Evolutionary conservation across 1,140 invertebrate species (phyloP).

Genomic region (Tenebrio molitor): DNA sequence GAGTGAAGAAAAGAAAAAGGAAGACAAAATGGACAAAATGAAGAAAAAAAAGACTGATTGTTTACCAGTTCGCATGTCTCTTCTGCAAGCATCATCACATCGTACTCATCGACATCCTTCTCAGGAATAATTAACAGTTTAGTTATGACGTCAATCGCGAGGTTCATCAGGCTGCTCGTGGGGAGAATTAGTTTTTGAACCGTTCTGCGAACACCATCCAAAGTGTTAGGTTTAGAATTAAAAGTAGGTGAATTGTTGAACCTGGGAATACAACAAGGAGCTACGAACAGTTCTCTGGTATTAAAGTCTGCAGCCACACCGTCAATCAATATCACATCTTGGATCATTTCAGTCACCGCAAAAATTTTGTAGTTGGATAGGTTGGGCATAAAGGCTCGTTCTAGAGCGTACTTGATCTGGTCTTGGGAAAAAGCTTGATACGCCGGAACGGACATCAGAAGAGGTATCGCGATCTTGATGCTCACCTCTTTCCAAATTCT

Average conservation of each 20-base stretch:
- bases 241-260: neutral
- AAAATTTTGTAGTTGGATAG: slow-evolving; percentile 48
- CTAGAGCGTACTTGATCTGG: slow-evolving; percentile 56
- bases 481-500: slow-evolving; percentile 60
- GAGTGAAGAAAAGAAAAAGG: too few species aligned
- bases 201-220: neutral
- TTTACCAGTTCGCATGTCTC: slow-evolving; percentile 28
- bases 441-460: slow-evolving; percentile 55
- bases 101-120: neutral
- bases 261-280: slow-evolving; percentile 56
- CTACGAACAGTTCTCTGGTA: slow-evolving; percentile 46
- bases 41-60: too few species aligned
- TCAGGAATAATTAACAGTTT: slow-evolving; percentile 18
- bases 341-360: slow-evolving; percentile 50
- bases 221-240: neutral
- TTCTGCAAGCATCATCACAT: slow-evolving; percentile 8
- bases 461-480: slow-evolving; percentile 50
- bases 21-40: too few species aligned
- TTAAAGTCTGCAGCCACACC: slow-evolving; percentile 52
- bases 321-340: slow-evolving; percentile 57
- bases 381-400: slow-evolving; percentile 58
- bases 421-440: slow-evolving; percentile 57
- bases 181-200: neutral
- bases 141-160: neutral
- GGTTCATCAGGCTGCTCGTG: neutral